Percentiles rank a stretch among this genome's conserved stretches.
Conservation (phyloP, 1,140 invertebrate species). For the Archivesica marissinica region DNA sequence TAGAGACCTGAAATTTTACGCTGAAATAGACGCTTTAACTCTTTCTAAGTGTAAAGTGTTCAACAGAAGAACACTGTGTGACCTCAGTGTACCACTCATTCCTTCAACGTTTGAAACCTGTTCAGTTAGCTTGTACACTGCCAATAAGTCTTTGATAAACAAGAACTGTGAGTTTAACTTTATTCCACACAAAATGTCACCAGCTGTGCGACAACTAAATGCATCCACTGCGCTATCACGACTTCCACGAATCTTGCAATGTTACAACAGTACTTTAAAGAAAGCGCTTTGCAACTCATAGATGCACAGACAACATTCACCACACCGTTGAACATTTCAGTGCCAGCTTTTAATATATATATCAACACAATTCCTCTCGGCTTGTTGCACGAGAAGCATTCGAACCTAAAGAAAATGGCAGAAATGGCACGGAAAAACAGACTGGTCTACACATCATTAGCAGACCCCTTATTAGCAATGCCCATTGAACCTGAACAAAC, state of each 20-base stretch:
- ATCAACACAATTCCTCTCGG: not conserved
- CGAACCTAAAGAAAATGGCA: constrained; percentile 13
- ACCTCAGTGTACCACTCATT: not conserved
- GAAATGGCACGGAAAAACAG: not conserved
- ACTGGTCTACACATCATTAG: not conserved
- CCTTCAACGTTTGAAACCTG: not conserved
- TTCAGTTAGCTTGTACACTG: not conserved
- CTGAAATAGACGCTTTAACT: not conserved
- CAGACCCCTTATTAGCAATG: not conserved
- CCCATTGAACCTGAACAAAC: not conserved
- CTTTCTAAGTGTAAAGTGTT: not conserved
- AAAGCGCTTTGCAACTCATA: not conserved
- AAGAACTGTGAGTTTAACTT: not conserved
- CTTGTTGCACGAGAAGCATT: not conserved
- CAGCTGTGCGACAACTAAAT: not conserved
- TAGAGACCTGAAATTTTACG: not conserved
- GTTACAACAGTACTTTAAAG: constrained; percentile 2
- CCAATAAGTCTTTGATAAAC: not conserved
- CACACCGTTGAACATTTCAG: not conserved
- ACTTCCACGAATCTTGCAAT: no score
- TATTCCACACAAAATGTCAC: not conserved
- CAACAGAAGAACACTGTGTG: not conserved
- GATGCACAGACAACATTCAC: not conserved
- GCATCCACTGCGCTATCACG: no score
- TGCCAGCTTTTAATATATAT: not conserved